A percentile compares a stretch with the other conserved stretches of the same genome.
Conservation (phyloP, 2,113 vertebrate genomes). For the Chlamydotis undulata region DNA sequence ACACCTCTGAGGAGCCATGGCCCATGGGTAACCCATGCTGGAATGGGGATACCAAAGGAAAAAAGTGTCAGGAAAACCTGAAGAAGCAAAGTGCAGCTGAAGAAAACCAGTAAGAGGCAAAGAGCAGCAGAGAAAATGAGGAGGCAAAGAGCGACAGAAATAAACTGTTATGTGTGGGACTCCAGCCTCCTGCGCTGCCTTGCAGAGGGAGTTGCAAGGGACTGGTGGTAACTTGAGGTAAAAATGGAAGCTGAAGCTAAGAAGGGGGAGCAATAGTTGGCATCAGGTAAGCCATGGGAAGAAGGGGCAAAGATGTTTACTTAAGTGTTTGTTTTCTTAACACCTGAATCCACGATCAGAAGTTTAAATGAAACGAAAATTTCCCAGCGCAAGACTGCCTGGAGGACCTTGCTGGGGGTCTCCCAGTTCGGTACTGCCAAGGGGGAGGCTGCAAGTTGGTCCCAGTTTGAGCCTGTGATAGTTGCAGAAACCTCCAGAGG, state of each 20-base stretch:
- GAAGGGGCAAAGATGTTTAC: neutral
- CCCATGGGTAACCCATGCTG: fast-evolving
- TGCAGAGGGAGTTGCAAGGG: neutral
- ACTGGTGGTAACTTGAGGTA: neutral
- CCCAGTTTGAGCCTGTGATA: neutral
- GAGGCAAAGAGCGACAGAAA: neutral
- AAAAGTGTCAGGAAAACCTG: neutral
- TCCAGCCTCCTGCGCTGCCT: neutral
- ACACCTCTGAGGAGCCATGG: neutral
- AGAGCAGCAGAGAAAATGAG: neutral
- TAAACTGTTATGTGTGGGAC: neutral
- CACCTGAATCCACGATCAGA: neutral
- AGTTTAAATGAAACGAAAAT: neutral
- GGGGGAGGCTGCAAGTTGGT: neutral
- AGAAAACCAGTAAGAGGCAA: neutral
- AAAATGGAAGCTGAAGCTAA: neutral
- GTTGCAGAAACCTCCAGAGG: neutral
- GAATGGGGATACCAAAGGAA: neutral
- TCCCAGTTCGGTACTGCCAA: neutral
- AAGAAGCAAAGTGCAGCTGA: neutral
- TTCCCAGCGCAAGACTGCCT: neutral
- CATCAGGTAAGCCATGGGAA: neutral
- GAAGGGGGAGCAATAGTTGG: neutral
- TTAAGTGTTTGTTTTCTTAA: neutral
- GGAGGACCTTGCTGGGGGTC: neutral